These are phyloP conservation scores for Sitophilus oryzae DNA, from an alignment of 1,140 invertebrate species.

Conservation along the genomic window DNA sequence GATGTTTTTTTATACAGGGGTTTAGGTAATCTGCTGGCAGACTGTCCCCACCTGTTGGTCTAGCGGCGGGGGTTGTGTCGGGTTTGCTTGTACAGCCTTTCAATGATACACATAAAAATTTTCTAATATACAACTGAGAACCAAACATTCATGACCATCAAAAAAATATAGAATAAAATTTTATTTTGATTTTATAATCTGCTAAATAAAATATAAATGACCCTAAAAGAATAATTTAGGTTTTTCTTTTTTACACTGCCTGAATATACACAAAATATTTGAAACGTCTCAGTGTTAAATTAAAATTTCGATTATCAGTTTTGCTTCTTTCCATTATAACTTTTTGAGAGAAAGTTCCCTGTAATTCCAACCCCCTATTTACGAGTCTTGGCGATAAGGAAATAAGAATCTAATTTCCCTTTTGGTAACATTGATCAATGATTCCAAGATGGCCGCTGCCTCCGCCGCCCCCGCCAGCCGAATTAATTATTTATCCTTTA, in stretches of 20 bases:
- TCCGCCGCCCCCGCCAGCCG: conserved; percentile 7
- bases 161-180: too few relatives aligned
- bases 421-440: conserved; percentile 25
- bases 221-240: too few relatives aligned
- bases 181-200: too few relatives aligned
- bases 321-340: conserved; percentile 4
- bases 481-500: conserved; percentile 29
- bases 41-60: too few relatives aligned
- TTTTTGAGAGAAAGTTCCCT: conserved; percentile 2
- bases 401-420: conserved; percentile 27
- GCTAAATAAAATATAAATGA: too few relatives aligned
- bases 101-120: too few relatives aligned
- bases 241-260: too few relatives aligned
- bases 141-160: too few relatives aligned
- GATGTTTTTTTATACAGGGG: neutral
- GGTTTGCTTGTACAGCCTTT: too few relatives aligned
- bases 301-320: conserved; percentile 6
- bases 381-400: neutral
- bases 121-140: too few relatives aligned
- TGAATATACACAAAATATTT: neutral
- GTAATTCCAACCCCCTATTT: neutral
- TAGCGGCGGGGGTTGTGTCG: too few relatives aligned
- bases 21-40: too few relatives aligned
- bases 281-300: conserved; percentile 5
- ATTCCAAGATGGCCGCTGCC: conserved; percentile 16